Evolutionary conservation across 2,113 vertebrate species (phyloP).

Genomic region (Labeo catla): DNA sequence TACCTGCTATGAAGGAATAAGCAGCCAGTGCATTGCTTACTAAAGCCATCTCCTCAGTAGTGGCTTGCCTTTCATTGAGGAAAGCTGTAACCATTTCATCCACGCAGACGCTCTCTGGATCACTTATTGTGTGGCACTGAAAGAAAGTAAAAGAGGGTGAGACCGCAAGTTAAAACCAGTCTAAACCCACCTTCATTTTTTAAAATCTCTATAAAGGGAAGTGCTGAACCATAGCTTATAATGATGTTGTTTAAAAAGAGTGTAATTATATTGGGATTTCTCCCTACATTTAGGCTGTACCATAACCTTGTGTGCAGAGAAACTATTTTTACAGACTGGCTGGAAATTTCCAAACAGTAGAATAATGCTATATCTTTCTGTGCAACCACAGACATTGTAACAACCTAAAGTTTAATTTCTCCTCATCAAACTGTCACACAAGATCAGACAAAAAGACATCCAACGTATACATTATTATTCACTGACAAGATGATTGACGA

Average conservation of each 20-base stretch:
- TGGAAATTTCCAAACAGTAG: conserved; percentile 24
- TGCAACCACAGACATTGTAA: conserved; percentile 22
- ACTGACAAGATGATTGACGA: conserved; percentile 25
- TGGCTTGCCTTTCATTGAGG: conserved; percentile 75
- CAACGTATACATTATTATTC: conserved; percentile 11
- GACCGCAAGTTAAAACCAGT: conserved; percentile 5
- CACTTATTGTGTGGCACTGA: conserved; percentile 12
- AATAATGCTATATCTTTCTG: conserved; percentile 10
- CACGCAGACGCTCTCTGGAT: not conserved
- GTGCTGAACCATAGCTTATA: conserved; percentile 16
- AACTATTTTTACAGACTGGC: conserved; percentile 35
- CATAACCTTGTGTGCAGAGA: not conserved
- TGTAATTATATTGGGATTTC: conserved; percentile 32
- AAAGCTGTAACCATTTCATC: conserved; percentile 39
- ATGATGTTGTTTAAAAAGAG: conserved; percentile 22
- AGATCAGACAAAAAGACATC: conserved; percentile 22
- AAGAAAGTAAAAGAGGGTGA: conserved; percentile 35
- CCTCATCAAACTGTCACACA: conserved; percentile 26
- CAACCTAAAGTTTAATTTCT: conserved; percentile 32
- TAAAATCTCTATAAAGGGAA: not conserved
- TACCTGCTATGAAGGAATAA: conserved; percentile 89
- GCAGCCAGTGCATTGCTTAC: conserved; percentile 91
- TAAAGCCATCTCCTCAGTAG: conserved; percentile 84
- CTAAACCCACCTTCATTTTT: conserved; percentile 14
- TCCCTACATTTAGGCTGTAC: conserved; percentile 23